These are phyloP conservation scores for Gobiocypris rarus DNA, from an alignment of 2,113 vertebrate genomes.

Conservation along the genomic window DNA sequence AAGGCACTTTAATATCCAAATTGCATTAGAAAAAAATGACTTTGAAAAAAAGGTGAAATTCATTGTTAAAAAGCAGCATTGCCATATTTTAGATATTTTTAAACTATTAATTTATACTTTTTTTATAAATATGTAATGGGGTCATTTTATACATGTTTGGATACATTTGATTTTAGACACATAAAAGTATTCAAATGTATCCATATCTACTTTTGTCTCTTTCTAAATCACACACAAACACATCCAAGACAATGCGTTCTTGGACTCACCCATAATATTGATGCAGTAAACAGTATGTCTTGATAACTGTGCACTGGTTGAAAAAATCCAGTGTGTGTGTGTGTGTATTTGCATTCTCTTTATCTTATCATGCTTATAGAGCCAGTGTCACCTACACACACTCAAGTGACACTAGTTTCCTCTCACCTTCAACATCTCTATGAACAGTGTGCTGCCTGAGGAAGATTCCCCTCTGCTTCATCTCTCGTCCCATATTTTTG, in stretches of 20 bases:
- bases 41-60: background rate
- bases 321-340: constrained; percentile 42
- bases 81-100: background rate
- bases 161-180: background rate
- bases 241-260: constrained; percentile 31
- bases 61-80: background rate
- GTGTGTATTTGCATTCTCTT: constrained; percentile 48
- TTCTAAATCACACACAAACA: constrained; percentile 34
- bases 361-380: constrained; percentile 71
- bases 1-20: background rate
- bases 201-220: background rate
- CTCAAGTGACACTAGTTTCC: constrained; percentile 53
- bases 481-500: background rate
- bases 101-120: background rate
- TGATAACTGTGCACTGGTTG: constrained; percentile 64
- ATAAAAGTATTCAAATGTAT: background rate
- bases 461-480: constrained; percentile 5
- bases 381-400: constrained; percentile 73
- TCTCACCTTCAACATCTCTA: constrained; percentile 71
- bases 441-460: constrained; percentile 7
- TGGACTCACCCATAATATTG: constrained; percentile 76
- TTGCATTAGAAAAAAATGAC: background rate
- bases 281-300: constrained; percentile 72
- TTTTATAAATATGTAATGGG: background rate
- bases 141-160: background rate